These are phyloP conservation scores for Gymnarchus niloticus DNA, from an alignment of 2,113 vertebrate species.

Conservation along the genomic window DNA sequence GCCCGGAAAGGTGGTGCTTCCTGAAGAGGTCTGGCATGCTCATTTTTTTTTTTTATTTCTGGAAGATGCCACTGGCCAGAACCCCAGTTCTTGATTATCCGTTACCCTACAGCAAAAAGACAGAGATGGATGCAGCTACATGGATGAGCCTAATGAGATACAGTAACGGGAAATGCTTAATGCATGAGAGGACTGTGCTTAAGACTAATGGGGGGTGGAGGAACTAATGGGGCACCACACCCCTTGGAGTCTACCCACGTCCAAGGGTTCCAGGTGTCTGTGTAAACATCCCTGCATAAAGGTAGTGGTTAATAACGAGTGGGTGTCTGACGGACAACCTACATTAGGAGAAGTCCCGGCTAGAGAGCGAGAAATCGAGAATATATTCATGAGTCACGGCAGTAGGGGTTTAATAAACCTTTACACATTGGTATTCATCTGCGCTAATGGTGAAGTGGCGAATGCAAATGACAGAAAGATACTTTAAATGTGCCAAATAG, in stretches of 20 bases:
- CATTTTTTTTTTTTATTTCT: neutral
- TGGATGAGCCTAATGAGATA: constrained; percentile 37
- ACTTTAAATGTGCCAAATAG: neutral
- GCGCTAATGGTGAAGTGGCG: constrained; percentile 48
- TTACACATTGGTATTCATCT: constrained; percentile 50
- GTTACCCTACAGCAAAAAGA: constrained; percentile 5
- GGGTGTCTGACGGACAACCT: constrained; percentile 47
- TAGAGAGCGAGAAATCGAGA: constrained; percentile 10
- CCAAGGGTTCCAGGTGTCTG: constrained; percentile 38
- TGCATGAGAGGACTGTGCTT: constrained; percentile 46
- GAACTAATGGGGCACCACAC: constrained; percentile 23
- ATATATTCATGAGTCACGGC: constrained; percentile 49
- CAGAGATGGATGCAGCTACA: constrained; percentile 15
- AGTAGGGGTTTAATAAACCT: constrained; percentile 53
- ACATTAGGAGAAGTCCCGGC: constrained; percentile 14
- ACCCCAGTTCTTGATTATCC: neutral
- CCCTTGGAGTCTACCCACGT: constrained; percentile 27
- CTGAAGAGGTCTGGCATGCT: neutral
- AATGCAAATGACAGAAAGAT: constrained; percentile 20
- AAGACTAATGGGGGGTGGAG: constrained; percentile 40
- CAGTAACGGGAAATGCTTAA: constrained; percentile 48
- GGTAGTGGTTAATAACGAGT: constrained; percentile 46
- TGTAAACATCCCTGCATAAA: constrained; percentile 26
- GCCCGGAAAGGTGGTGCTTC: neutral
- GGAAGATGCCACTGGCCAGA: neutral